Conservation (phyloP, 2,888 invertebrate species). For the Tigriopus californicus region DNA sequence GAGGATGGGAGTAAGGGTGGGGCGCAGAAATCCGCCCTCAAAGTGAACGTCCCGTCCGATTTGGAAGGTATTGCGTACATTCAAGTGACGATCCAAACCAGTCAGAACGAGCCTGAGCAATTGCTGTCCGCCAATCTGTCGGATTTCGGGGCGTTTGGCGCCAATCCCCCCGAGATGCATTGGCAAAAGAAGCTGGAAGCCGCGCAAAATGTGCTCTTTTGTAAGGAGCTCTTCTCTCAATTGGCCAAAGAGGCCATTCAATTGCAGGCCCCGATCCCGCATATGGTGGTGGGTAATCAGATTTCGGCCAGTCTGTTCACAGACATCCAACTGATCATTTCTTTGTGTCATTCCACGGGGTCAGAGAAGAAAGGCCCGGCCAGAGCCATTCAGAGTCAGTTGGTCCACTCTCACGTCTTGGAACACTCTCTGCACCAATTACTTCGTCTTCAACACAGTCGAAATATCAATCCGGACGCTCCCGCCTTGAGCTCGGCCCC, state of each 20-base stretch:
- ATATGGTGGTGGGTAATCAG: constrained; percentile 91
- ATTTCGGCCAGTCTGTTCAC: constrained; percentile 86
- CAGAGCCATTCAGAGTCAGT: background rate
- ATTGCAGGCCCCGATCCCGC: constrained; percentile 75
- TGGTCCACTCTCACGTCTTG: constrained; percentile 76
- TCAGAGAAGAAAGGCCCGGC: background rate
- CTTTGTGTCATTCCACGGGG: constrained; percentile 40
- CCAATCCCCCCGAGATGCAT: constrained; percentile 43
- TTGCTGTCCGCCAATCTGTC: background rate
- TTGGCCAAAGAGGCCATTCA: constrained; percentile 87
- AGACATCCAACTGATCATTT: constrained; percentile 77
- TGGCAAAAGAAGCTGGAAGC: constrained; percentile 95
- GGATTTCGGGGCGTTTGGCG: background rate
- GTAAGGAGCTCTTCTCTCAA: constrained; percentile 85
- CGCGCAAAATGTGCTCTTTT: constrained; percentile 89
- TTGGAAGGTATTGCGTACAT: constrained; percentile 89
- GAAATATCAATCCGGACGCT: constrained; percentile 28
- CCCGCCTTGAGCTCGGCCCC: constrained; percentile 73
- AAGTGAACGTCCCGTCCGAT: constrained; percentile 82
- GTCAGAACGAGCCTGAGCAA: constrained; percentile 11
- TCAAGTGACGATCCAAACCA: constrained; percentile 77
- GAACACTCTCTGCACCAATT: constrained; percentile 90
- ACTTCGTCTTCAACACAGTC: constrained; percentile 50
- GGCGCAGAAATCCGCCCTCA: constrained; percentile 43
- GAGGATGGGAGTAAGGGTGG: no score